phyloP scores from a whole-genome alignment of 2,888 invertebrate genomes.

The Tuberolachnus salignus region DNA sequence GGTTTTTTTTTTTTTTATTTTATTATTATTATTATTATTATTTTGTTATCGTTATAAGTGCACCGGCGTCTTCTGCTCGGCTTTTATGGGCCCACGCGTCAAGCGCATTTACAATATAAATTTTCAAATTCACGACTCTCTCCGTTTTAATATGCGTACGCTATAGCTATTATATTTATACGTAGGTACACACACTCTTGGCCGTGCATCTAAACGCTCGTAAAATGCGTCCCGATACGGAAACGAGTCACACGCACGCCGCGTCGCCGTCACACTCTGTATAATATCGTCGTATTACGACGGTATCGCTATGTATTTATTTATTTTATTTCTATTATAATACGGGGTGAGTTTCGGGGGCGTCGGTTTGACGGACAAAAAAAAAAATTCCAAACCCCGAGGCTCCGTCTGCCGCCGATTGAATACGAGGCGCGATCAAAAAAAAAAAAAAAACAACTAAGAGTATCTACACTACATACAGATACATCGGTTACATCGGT shows the following conservation, averaged over 20 bases:
- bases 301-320: too few relatives aligned
- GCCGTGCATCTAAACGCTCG: not conserved
- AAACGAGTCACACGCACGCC: slow-evolving; percentile 3
- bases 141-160: not conserved
- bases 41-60: slow-evolving; percentile 23
- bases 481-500: too few relatives aligned
- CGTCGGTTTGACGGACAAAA: too few relatives aligned
- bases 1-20: slow-evolving; percentile 17
- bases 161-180: not conserved
- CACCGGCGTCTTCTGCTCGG: slow-evolving; percentile 20
- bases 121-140: not conserved
- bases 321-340: too few relatives aligned
- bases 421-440: too few relatives aligned
- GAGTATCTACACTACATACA: too few relatives aligned
- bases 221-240: not conserved
- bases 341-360: too few relatives aligned
- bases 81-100: slow-evolving; percentile 38
- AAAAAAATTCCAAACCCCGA: too few relatives aligned
- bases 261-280: not conserved
- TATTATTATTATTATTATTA: slow-evolving; percentile 3
- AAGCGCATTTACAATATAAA: slow-evolving; percentile 24
- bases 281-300: not conserved
- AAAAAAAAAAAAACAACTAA: too few relatives aligned
- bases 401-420: too few relatives aligned
- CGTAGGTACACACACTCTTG: not conserved